Evolutionary conservation across 2,113 vertebrate genomes (phyloP).

Genomic region (Numida meleagris): DNA sequence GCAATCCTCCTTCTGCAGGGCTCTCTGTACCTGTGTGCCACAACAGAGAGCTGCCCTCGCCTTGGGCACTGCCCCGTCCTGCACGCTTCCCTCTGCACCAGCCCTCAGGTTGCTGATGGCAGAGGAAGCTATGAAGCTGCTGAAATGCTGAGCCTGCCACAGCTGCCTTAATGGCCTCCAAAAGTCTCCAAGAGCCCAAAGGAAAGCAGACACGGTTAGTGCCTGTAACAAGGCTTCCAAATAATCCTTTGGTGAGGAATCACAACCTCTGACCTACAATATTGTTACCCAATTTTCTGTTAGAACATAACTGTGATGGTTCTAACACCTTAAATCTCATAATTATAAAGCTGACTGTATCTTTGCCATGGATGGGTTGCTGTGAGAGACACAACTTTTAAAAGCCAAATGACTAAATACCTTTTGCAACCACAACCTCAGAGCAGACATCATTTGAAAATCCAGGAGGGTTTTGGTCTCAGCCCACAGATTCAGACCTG

Average conservation of each 20-base stretch:
- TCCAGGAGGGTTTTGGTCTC: neutral
- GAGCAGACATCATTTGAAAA: neutral
- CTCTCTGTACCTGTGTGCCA: neutral
- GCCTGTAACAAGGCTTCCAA: neutral
- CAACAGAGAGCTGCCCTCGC: rapidly evolving
- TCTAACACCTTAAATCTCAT: neutral
- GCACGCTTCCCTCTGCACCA: neutral
- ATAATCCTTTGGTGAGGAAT: neutral
- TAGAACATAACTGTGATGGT: neutral
- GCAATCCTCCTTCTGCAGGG: neutral
- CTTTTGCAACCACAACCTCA: neutral
- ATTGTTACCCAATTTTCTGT: slow-evolving; percentile 2
- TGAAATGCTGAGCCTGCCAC: neutral
- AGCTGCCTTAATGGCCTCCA: slow-evolving; percentile 13
- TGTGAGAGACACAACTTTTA: neutral
- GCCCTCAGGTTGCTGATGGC: neutral
- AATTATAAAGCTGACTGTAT: neutral
- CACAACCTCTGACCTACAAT: slow-evolving; percentile 7
- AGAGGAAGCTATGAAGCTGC: neutral
- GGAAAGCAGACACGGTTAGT: neutral
- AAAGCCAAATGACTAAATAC: neutral
- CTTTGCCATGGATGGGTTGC: neutral
- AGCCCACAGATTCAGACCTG: neutral
- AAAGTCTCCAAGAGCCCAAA: neutral
- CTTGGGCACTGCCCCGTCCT: neutral